Base-by-base conservation (phyloP, 37 sponge, comb jelly and placozoan species). In the Tethya wilhelma region DNA sequence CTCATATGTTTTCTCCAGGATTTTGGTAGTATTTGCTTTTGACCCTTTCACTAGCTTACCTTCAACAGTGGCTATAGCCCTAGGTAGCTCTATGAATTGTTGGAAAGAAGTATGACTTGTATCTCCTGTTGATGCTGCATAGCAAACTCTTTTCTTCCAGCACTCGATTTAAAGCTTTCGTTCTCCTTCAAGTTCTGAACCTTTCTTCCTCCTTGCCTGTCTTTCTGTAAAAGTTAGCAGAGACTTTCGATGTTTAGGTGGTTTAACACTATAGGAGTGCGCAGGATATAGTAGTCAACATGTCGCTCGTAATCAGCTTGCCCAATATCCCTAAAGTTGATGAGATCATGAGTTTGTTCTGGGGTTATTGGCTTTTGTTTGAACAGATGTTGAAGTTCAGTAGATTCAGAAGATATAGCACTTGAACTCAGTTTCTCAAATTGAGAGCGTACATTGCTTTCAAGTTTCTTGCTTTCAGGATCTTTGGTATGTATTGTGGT, bases 71-170 rank as follows among this genome's bases (percentile, higher is more conserved):
- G 67, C 55, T 42, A 80, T 67, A 11, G 81, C 81, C 69, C 68
- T 37, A 20, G 81, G 81, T 14, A 69, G 59, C 49, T 69, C 81
- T 26, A 69, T 80, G 22, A 46, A 69, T 60, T 80, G 81, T 69
- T 80, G 38, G 19, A 37, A 49, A 34, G 38, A n/a, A 69, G 17
- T 80, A 1, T 34, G 0, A 36, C 56, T 32, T 4, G 45, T 38
- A 37, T 23, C 22, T 12, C 81, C 71, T 4, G 81, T 80, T 12
- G 43, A 34, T 4, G 9, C 17, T 2, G 81, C 53, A 53, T 34
- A 80, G 7, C 38, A 1, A 68, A 80, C 69, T 57, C 56, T 49
- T 36, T 80, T 80, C 39, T 69, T 67, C 81, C 62, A 62, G 6
- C 40, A 59, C 26, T 76, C 64, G 23, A 62, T 59, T 14, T 63